These are phyloP conservation scores for Cavia aperea DNA, from an alignment of 2,113 vertebrate genomes.

Conservation along the genomic window DNA sequence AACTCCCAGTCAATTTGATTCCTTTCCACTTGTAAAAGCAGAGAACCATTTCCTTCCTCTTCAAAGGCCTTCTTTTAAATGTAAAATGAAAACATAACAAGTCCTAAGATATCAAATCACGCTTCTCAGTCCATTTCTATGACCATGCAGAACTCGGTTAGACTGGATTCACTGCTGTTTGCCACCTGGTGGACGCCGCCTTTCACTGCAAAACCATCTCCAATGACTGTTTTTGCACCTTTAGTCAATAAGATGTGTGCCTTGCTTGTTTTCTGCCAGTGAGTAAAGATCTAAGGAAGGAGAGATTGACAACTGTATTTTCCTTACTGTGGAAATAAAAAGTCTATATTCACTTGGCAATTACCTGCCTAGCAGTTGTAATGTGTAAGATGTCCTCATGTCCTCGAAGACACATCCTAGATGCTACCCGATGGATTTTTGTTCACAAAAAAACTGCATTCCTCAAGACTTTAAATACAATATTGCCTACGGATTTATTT, in stretches of 20 bases:
- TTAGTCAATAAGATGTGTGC: neutral
- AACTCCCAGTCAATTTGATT: neutral
- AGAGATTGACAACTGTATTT: neutral
- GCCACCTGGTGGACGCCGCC: conserved; percentile 41
- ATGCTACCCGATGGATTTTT: neutral
- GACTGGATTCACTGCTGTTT: neutral
- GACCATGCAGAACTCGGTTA: neutral
- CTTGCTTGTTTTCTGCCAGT: neutral
- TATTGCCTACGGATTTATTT: neutral
- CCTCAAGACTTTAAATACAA: neutral
- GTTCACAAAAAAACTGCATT: neutral
- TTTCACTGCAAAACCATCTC: conserved; percentile 37
- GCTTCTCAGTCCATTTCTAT: neutral
- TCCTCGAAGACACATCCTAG: neutral
- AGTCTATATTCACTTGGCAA: neutral
- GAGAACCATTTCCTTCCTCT: neutral
- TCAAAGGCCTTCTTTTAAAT: neutral
- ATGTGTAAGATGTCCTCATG: neutral
- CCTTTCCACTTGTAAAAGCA: neutral
- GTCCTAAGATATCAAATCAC: neutral
- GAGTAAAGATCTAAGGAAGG: neutral
- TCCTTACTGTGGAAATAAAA: neutral
- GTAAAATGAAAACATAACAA: neutral
- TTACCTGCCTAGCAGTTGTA: neutral
- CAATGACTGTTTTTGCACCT: neutral